A percentile compares a stretch with the other conserved stretches of the same genome.
phyloP scores from a whole-genome alignment of 2,113 vertebrate genomes.

The Fukomys damarensis region DNA sequence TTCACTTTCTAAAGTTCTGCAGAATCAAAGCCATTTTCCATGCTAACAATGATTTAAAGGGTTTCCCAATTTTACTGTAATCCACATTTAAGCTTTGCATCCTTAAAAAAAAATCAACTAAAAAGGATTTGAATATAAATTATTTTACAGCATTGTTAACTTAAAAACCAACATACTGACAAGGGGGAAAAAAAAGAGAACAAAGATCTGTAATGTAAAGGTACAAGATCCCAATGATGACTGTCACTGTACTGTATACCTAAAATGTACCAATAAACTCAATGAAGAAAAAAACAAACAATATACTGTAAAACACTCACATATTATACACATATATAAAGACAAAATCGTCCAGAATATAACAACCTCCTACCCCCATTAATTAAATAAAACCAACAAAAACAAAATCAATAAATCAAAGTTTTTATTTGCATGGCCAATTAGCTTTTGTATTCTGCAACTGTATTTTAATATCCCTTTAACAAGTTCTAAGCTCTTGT shows the following conservation, averaged over 20 bases:
- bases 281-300: too few species aligned
- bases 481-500: slow-evolving; percentile 73
- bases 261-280: too few species aligned
- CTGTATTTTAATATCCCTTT: slow-evolving; percentile 70
- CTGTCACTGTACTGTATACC: too few species aligned
- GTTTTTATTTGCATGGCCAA: slow-evolving; percentile 91
- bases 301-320: slow-evolving; percentile 81
- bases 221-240: too few species aligned
- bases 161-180: slow-evolving; percentile 87
- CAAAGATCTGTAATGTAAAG: too few species aligned
- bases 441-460: slow-evolving; percentile 83
- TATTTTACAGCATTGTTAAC: slow-evolving; percentile 85
- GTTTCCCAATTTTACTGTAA: slow-evolving; percentile 77
- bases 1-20: slow-evolving; percentile 69
- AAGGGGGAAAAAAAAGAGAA: too few species aligned
- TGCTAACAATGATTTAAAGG: slow-evolving; percentile 80
- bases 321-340: slow-evolving; percentile 73
- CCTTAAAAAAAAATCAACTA: slow-evolving; percentile 83
- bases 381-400: slow-evolving; percentile 65
- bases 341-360: slow-evolving; percentile 83
- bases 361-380: slow-evolving; percentile 51
- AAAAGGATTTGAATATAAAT: slow-evolving; percentile 83
- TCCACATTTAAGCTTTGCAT: slow-evolving; percentile 74
- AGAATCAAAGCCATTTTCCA: slow-evolving; percentile 78
- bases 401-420: slow-evolving; percentile 78